These are phyloP conservation scores for Spodoptera picta DNA, from an alignment of 2,888 invertebrate species.

Conservation along the genomic window DNA sequence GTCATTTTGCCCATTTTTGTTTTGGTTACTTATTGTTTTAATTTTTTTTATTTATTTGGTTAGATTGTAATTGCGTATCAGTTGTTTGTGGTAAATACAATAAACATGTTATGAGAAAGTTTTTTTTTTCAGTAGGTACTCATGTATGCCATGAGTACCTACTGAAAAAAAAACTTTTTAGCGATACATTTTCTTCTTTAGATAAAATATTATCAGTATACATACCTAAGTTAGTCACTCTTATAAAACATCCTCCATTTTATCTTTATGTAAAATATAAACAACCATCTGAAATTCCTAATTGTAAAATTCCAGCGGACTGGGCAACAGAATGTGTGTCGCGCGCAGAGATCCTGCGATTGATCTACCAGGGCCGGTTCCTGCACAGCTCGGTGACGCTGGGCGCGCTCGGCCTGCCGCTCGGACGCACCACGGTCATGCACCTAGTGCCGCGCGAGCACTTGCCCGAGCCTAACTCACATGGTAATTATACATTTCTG, in stretches of 20 bases:
- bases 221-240: too few relatives aligned
- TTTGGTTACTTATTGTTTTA: conserved; percentile 1
- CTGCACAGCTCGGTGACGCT: conserved; percentile 99
- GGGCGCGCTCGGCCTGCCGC: conserved; percentile 98
- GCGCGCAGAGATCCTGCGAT: conserved; percentile 98
- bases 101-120: too few relatives aligned
- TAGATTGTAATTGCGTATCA: too few relatives aligned
- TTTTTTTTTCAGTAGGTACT: too few relatives aligned
- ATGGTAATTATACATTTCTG: conserved; percentile 89
- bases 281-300: neutral
- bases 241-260: too few relatives aligned
- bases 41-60: neutral
- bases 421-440: conserved; percentile 99
- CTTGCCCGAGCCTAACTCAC: conserved; percentile 99
- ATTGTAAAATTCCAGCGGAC: conserved; percentile 90
- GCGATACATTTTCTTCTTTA: too few relatives aligned
- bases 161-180: too few relatives aligned
- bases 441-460: conserved; percentile 99
- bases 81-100: too few relatives aligned
- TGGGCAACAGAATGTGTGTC: conserved; percentile 98
- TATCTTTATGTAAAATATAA: too few relatives aligned
- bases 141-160: too few relatives aligned
- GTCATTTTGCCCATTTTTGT: conserved; percentile 1
- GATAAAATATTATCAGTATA: too few relatives aligned
- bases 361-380: conserved; percentile 99